phyloP scores from a whole-genome alignment of 2,113 vertebrate genomes.

The Entomyzon cyanotis region DNA sequence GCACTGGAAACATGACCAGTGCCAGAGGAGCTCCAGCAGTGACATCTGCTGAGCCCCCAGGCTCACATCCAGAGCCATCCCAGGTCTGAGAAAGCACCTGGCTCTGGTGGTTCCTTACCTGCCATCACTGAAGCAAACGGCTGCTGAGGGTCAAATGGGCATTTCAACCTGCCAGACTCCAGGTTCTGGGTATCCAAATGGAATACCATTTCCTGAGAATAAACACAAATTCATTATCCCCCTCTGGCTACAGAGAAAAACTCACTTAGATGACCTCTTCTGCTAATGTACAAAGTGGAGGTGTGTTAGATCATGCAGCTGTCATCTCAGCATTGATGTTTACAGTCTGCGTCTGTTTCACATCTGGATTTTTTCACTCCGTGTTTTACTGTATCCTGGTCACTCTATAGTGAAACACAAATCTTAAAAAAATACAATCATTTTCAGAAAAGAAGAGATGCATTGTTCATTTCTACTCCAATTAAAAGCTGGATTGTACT shows the following conservation, averaged over 20 bases:
- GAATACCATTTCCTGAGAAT: constrained; percentile 80
- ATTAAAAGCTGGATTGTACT: constrained; percentile 20
- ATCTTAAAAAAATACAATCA: background rate
- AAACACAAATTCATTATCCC: constrained; percentile 8
- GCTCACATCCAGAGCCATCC: fast-evolving
- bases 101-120: constrained; percentile 76
- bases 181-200: constrained; percentile 81
- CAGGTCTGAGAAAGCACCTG: background rate
- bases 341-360: background rate
- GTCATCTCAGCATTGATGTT: background rate
- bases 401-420: background rate
- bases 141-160: constrained; percentile 93
- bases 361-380: background rate
- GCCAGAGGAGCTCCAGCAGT: background rate
- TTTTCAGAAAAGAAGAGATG: background rate
- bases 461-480: background rate
- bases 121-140: constrained; percentile 93
- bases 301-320: background rate
- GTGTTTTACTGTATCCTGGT: background rate
- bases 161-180: constrained; percentile 94
- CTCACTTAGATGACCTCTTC: background rate
- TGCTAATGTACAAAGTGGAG: background rate
- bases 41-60: background rate
- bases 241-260: background rate
- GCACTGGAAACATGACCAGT: fast-evolving